Base-by-base conservation (phyloP, 64 coral and sea anemone species). In the Pocillopora verrucosa region DNA sequence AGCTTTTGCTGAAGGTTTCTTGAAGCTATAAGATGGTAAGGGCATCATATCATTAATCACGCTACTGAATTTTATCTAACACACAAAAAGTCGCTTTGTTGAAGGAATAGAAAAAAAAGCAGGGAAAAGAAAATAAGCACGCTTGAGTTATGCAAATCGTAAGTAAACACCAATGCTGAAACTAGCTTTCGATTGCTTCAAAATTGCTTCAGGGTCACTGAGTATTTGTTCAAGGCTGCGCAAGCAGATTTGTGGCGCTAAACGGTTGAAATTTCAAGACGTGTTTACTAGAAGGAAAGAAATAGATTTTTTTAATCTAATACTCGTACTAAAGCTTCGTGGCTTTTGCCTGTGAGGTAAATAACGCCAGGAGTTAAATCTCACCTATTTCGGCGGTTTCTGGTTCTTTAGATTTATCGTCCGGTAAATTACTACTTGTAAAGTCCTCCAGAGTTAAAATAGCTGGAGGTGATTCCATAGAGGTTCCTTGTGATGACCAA, bases 1-100 rank as follows among this genome's bases (percentile, higher is more conserved):
- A 98, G 92, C 77, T 94, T 98, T 24, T 92, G 90, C 20, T 92
- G 82, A 60, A 92, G 65, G 6, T 37, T 87, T 24, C 64, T 76
- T 35, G 90, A 68, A 36, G 83, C 90, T 92, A 30, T 30, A 78
- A 60, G 56, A 7, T 15, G 41, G 41, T 51, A 51, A 86, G 6
- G 1, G 20, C 5, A 67, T 26, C 37, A 56, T 16, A 59, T 14
- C 35, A 14, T 57, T 68, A 22, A 26, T 14, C 69, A 57, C 45
- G 69, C 7, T 72, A 14, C n/a, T 22, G 26, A 56, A 41, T 15
- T 41, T 13, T 37, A 45, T 5, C 1, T 57, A 25, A 5, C 22
- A 70, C 20, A 72, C 37, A 22, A 72, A 72, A 51, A 4, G 41
- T 51, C 41, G 3, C 22, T 36, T 22, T 41, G 65, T 19, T 25